These are phyloP conservation scores for Scaptomyza cyrtandrae DNA, from an alignment of 2,888 invertebrate genomes.

Conservation along the genomic window DNA sequence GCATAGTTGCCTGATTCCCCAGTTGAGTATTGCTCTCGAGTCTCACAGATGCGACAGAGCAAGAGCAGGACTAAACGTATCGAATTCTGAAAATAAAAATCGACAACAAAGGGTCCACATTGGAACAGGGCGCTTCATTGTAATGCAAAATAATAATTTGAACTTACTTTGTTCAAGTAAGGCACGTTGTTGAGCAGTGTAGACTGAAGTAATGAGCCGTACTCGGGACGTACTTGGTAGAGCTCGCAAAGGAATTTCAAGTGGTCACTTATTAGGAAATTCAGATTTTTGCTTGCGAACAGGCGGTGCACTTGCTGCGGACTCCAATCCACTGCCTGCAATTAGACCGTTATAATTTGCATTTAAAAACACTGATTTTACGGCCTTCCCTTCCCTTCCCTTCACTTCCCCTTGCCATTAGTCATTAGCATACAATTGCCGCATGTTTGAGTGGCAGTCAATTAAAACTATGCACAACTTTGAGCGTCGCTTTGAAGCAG, in stretches of 20 bases:
- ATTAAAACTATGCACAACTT: slow-evolving; percentile 65
- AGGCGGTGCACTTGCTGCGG: slow-evolving; percentile 82
- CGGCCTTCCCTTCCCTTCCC: too few species aligned
- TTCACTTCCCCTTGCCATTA: background rate
- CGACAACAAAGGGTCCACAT: slow-evolving; percentile 18
- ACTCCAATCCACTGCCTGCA: slow-evolving; percentile 75
- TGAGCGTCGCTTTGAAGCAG: slow-evolving; percentile 44
- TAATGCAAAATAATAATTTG: slow-evolving; percentile 47
- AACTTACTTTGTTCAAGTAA: slow-evolving; percentile 80
- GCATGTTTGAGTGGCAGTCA: slow-evolving; percentile 72
- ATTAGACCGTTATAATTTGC: slow-evolving; percentile 63
- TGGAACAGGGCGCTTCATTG: slow-evolving; percentile 40
- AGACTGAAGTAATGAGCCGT: slow-evolving; percentile 81
- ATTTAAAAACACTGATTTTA: background rate
- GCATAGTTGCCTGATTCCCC: slow-evolving; percentile 28
- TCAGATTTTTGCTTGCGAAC: slow-evolving; percentile 76
- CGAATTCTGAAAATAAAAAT: slow-evolving; percentile 60
- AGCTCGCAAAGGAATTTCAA: slow-evolving; percentile 82
- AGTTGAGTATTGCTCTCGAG: slow-evolving; percentile 15
- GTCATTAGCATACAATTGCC: slow-evolving; percentile 64
- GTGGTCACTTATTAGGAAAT: slow-evolving; percentile 83
- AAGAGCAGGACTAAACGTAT: slow-evolving; percentile 67
- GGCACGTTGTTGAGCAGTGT: slow-evolving; percentile 77
- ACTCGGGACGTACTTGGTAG: slow-evolving; percentile 80
- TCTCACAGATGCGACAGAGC: slow-evolving; percentile 57